A percentile compares a stretch with the other conserved stretches of the same genome.
Conservation (phyloP, 2,113 vertebrate genomes). For the Actenoides hombroni region DNA sequence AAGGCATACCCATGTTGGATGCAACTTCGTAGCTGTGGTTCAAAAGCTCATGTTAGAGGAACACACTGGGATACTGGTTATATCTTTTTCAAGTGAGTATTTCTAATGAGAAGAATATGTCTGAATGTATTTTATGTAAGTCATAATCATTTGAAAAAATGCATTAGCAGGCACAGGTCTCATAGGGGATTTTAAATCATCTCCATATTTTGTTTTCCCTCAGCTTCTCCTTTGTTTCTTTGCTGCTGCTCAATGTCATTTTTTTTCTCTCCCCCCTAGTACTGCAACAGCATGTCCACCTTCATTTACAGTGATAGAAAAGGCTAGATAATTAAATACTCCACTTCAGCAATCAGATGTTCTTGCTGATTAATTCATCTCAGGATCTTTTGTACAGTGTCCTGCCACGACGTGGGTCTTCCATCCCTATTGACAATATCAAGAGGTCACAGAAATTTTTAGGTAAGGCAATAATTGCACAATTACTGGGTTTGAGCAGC, state of each 20-base stretch:
- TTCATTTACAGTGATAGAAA: neutral
- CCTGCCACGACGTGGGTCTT: neutral
- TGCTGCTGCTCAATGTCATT: conserved; percentile 16
- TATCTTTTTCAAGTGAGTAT: conserved; percentile 53
- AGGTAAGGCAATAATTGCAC: neutral
- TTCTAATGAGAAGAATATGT: conserved; percentile 70
- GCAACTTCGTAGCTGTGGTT: conserved; percentile 36
- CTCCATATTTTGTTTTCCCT: conserved; percentile 64
- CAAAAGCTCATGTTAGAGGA: conserved; percentile 44
- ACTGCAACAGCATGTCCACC: neutral
- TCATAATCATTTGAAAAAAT: conserved; percentile 63
- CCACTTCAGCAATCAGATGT: neutral
- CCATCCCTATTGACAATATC: neutral
- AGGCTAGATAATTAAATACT: neutral
- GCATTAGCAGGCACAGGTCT: conserved; percentile 63
- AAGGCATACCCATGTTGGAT: neutral
- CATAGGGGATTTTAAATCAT: conserved; percentile 61
- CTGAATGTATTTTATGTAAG: conserved; percentile 58
- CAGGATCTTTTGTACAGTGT: neutral
- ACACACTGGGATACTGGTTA: conserved; percentile 47
- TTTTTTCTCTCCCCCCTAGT: neutral
- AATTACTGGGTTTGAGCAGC: neutral
- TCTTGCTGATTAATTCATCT: neutral
- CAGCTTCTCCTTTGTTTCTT: conserved; percentile 53
- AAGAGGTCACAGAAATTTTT: neutral